Base-by-base conservation (phyloP, 2,797 vertebrate genomes). In the Hybognathus amarus region DNA sequence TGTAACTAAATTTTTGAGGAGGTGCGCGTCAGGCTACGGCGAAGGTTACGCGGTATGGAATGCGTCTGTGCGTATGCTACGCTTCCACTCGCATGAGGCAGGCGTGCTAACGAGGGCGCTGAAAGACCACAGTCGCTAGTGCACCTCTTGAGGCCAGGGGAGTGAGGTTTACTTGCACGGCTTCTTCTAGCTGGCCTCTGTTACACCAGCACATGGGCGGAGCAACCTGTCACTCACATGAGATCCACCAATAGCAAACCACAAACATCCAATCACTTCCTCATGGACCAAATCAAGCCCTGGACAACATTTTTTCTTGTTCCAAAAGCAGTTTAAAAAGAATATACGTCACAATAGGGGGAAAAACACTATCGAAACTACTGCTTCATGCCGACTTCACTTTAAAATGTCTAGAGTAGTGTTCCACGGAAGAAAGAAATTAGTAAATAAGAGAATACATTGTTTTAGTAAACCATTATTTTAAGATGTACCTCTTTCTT, bases 401-500 rank as follows among this genome's bases (percentile, higher is more conserved):
- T 63, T 30, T 63, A 30, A 63, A 61, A 61, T 27, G 2, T 30
- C 12, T 61, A 61, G 12, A 61, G 15, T 15, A 30, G 6, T 63
- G 61, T 30, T 27, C 12, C 24, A 27, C 12, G 0, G 59, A 61
- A 27, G 24, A 27, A 27, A 61, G 59, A 61, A 61, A 61, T 13
- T 0, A 61, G 59, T 61, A 59, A 59, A 59, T 13, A 3, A n/a
- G 20, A 22, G 20, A 42, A 42, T 45, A 3, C 7, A 38, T 11
- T 0, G 22, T 52, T 56, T 54, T 0, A 4, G 54, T n/a, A n/a
- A 17, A 47, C 13, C 13, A 47, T 63, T 33, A 22, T 12, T 45
- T 67, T 75, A 69, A 47, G 2, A 22, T 1, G 18, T 69, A 89
- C 88, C 88, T 89, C 88, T 76, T 89, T 89, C 77, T 89, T 89